Evolutionary conservation across 2,888 invertebrate species (phyloP).

Genomic region (Nineta flava): DNA sequence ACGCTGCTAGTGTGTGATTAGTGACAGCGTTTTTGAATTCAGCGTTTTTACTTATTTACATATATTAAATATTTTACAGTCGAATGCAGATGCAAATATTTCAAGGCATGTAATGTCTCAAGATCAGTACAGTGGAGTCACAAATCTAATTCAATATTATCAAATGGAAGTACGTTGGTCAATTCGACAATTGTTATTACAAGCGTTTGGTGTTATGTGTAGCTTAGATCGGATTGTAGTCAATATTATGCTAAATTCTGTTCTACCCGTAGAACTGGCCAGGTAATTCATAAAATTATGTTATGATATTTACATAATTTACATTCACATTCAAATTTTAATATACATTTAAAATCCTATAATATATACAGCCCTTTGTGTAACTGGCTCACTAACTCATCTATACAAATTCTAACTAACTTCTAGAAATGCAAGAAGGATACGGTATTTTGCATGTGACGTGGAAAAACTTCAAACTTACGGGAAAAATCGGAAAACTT

Average conservation of each 20-base stretch:
- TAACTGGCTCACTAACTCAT: no score
- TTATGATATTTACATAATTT: constrained; percentile 6
- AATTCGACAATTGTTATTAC: constrained; percentile 61
- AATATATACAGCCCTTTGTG: no score
- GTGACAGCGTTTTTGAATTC: no score
- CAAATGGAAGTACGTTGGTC: constrained; percentile 91
- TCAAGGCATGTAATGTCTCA: constrained; percentile 69
- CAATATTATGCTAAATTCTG: constrained; percentile 69
- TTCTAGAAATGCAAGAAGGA: no score
- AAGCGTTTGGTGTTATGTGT: constrained; percentile 80
- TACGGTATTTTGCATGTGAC: no score
- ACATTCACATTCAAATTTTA: constrained; percentile 3
- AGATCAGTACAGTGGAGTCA: constrained; percentile 70
- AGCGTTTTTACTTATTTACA: no score
- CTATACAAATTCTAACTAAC: no score
- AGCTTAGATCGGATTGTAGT: constrained; percentile 67
- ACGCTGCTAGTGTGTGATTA: no score
- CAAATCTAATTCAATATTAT: constrained; percentile 79
- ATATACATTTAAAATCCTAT: no score
- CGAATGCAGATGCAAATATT: constrained; percentile 81
- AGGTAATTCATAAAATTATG: constrained; percentile 37
- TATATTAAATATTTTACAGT: constrained; percentile 34
- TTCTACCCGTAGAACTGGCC: constrained; percentile 81
- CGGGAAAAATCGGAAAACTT: no score
- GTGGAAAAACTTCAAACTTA: no score